Evolutionary conservation across 1,140 invertebrate genomes (phyloP).

Genomic region (Polyergus mexicanus): DNA sequence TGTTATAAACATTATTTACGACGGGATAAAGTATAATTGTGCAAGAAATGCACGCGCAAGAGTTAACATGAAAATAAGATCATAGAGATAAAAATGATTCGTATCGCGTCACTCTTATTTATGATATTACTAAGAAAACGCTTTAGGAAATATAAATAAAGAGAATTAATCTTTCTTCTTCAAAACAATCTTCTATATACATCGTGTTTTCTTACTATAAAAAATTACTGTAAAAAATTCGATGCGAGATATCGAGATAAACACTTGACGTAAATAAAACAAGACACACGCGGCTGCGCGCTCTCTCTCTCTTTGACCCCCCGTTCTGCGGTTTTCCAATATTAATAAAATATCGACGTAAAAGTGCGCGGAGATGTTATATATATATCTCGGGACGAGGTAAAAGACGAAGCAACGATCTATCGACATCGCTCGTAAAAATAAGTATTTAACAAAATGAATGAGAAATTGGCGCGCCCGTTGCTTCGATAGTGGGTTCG

Average conservation of each 20-base stretch:
- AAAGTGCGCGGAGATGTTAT: background rate
- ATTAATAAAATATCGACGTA: conserved; percentile 40
- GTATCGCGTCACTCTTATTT: background rate
- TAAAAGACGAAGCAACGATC: background rate
- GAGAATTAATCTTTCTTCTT: background rate
- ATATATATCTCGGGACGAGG: background rate
- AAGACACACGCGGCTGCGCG: background rate
- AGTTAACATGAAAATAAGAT: background rate
- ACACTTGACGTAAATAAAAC: background rate
- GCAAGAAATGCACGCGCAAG: background rate
- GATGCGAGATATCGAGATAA: conserved; percentile 2
- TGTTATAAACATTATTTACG: conserved; percentile 25
- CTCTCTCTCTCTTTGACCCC: background rate
- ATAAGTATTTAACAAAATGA: conserved; percentile 9
- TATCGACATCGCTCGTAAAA: conserved; percentile 17
- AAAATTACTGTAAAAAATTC: background rate
- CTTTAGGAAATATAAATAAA: background rate
- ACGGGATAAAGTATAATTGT: background rate
- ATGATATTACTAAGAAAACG: background rate
- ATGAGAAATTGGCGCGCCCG: conserved; percentile 69
- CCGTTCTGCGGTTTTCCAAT: background rate
- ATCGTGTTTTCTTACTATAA: background rate
- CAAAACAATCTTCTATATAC: background rate
- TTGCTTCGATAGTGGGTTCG: background rate
- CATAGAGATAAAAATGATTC: background rate